Conservation (phyloP, 2,113 vertebrate genomes). For the Ia io region DNA sequence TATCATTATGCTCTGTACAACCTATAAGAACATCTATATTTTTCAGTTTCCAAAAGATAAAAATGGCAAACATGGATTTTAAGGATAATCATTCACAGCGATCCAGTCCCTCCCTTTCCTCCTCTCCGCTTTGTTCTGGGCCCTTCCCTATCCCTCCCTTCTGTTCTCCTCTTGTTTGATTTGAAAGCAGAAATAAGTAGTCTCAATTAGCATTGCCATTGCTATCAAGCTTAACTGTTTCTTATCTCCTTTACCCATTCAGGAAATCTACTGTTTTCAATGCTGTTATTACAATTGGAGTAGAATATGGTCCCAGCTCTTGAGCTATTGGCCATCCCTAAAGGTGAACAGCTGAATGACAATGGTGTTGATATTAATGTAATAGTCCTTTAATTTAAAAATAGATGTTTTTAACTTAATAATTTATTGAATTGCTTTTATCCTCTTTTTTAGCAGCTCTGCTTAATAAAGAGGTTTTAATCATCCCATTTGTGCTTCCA, state of each 20-base stretch:
- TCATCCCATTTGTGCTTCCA: not conserved
- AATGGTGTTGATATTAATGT: not conserved
- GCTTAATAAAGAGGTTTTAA: constrained; percentile 10
- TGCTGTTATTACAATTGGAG: not conserved
- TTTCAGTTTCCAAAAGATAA: constrained; percentile 22
- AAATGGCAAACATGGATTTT: not conserved
- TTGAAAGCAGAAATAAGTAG: not conserved
- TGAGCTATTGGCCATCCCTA: not conserved
- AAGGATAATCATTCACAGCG: not conserved
- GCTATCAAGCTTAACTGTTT: not conserved
- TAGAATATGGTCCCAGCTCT: not conserved
- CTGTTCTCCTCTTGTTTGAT: not conserved
- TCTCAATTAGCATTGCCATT: not conserved
- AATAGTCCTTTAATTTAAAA: not conserved
- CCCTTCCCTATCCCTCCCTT: not conserved
- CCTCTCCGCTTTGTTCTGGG: not conserved
- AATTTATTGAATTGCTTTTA: constrained; percentile 32
- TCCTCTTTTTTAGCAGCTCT: constrained; percentile 13
- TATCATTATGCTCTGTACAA: not conserved
- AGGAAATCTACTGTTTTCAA: not conserved
- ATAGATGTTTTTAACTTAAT: constrained; percentile 6
- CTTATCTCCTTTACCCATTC: not conserved
- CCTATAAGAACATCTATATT: not conserved
- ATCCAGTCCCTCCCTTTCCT: not conserved
- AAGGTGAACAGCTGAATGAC: not conserved